Base-by-base conservation (phyloP, 1,140 invertebrate genomes). In the Hypsibius dujardini region DNA sequence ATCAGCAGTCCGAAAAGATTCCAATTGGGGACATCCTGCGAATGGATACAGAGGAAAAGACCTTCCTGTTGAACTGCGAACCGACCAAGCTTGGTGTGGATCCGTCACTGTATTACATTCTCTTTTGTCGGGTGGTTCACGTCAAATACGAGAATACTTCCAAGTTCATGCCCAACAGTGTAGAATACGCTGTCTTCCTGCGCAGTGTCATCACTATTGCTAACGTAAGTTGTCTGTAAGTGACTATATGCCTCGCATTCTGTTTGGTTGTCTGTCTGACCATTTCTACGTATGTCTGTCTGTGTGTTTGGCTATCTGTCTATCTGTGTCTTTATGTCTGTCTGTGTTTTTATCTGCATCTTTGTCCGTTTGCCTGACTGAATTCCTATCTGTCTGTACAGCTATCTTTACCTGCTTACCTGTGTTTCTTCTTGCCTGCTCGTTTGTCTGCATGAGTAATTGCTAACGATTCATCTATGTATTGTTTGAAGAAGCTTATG, bases 11-110 rank as follows among this genome's bases (percentile, higher is more conserved):
- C 12, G 42, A 67, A 42, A 67, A 67, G 62, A 67, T 67, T 45
- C 62, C 62, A 12, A 67, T 67, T 45, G 62, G 62, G 62, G 12
- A 67, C 12, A 67, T 67, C 45, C 62, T 67, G 42, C 62, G 62
- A 3, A 12, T 67, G 62, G 62, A 67, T 42, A 7, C 42, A 7
- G 62, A 12, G 3, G 62, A 67, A 45, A 67, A 67, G 62, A 15
- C 62, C 62, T 67, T 15, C 62, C 12, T 67, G 12, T 7, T 67
- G 62, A 12, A 67, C 3, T 67, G 62, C 62, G 62, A 67, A 12
- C 62, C 62, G 12, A 45, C 42, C 62, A 67, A 67, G 62, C 62
- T 67, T 12, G 62, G 62, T 42, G 42, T 15, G 3, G 62, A 67
- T 45, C 42, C 62, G 12, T 15, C 12, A 3, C 62, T 67, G 62